Percentiles rank a stretch among this genome's conserved stretches.
Conservation (phyloP, 2,113 vertebrate genomes). For the Ciconia stormi region DNA sequence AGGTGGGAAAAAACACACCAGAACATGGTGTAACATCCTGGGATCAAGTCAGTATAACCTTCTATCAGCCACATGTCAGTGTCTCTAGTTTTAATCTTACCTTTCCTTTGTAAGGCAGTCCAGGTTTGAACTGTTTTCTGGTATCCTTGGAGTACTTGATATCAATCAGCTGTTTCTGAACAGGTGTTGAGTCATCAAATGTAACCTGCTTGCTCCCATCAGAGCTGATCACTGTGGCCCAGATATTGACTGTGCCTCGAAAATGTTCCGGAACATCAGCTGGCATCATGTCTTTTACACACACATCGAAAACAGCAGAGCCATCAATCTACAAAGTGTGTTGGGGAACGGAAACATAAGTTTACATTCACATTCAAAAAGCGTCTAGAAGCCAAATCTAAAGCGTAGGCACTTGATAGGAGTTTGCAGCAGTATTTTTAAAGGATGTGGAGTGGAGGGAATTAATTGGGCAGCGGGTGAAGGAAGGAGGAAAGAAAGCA, state of each 20-base stretch:
- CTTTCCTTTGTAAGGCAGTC: conserved; percentile 91
- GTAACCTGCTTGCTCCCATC: conserved; percentile 89
- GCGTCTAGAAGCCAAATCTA: not conserved
- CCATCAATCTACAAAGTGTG: conserved; percentile 78
- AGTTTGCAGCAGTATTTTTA: not conserved
- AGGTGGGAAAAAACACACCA: not conserved
- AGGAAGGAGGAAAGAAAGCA: not conserved
- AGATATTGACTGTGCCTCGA: conserved; percentile 87
- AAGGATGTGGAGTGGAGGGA: not conserved
- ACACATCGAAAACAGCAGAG: conserved; percentile 84
- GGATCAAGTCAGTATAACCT: not conserved
- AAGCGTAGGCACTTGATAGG: not conserved
- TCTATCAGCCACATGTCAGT: fast-evolving
- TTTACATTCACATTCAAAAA: not conserved
- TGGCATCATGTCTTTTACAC: conserved; percentile 93
- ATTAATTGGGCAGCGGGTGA: not conserved
- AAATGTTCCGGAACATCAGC: conserved; percentile 89
- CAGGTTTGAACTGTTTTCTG: conserved; percentile 92
- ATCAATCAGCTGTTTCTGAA: conserved; percentile 93
- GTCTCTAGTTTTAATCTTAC: conserved; percentile 50
- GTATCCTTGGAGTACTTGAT: conserved; percentile 91
- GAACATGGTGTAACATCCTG: not conserved
- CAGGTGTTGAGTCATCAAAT: conserved; percentile 87
- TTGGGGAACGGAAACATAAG: not conserved
- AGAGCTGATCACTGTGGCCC: conserved; percentile 82